Evolutionary conservation across 1,140 invertebrate genomes (phyloP), one percentile per base, ranked within the genome.

Genomic region (Harpegnathos saltator): DNA sequence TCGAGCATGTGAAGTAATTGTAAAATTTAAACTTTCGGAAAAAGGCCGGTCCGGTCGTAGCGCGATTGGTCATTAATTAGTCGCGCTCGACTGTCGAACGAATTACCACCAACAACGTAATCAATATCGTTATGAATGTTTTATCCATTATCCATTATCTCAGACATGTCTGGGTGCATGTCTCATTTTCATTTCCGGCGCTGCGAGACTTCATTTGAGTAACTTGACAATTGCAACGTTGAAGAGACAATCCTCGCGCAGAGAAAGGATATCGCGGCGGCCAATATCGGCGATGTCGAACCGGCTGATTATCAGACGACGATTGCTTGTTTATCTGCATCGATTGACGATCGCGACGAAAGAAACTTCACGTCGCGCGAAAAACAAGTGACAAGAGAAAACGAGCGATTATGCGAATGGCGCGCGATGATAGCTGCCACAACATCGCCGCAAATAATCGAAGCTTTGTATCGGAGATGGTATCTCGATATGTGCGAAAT

Each of bases 291-390:
- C 38, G 72, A 82, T 75, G n/a, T 12, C 22, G 33, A 26, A 71
- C 54, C 44, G 44, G 22, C 26, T 14, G 50, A 85, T 86, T 85
- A 71, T 24, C 56, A 44, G 26, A 24, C 63, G 63, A 61, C 62
- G 38, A 74, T 54, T 19, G 73, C 75, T 81, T 56, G 50, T 58
- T 75, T 82, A 86, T 66, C 24, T 24, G 77, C 52, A 83, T 44
- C 38, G 38, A 44, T 44, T 9, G 38, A 7, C 7, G 38, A 44
- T 83, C 61, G 56, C n/a, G n/a, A 24, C 22, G 29, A 66, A 48
- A 71, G 68, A 75, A 81, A 86, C 52, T 48, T 38, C 15, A 3
- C 48, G 4, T 12, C 3, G 9, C 24, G 19, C n/a, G 44, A 71
- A 82, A 44, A 74, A 71, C 19, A 72, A 33, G 29, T 0, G 38